phyloP scores from a whole-genome alignment of 2,888 invertebrate species.

The Tipula lateralis region DNA sequence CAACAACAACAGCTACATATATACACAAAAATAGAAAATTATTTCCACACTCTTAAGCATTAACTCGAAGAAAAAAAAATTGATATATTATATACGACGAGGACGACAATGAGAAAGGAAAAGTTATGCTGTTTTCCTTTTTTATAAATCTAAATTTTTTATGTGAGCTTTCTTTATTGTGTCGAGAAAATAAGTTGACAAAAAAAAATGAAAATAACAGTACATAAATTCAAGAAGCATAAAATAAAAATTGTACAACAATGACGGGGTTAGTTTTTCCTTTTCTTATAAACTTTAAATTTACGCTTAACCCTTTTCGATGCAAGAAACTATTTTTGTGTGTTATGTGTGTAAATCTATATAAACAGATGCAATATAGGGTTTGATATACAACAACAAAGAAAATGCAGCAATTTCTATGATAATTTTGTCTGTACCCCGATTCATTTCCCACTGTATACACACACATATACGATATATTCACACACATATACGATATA shows the following conservation, averaged over 20 bases:
- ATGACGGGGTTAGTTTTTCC: not conserved
- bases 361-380: not conserved
- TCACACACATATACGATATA: not conserved
- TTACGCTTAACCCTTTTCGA: not conserved
- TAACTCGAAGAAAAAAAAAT: not conserved
- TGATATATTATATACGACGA: too few species aligned
- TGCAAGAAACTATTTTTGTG: not conserved
- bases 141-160: not conserved
- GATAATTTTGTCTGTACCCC: not conserved
- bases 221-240: conserved; percentile 24
- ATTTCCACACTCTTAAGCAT: conserved; percentile 6
- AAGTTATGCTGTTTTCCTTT: too few species aligned
- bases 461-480: too few species aligned
- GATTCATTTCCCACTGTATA: not conserved
- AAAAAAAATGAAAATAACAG: not conserved
- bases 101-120: not conserved
- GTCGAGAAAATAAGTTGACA: conserved; percentile 24
- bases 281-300: not conserved
- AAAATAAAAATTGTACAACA: not conserved
- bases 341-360: not conserved
- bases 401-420: not conserved
- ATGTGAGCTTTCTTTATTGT: conserved; percentile 14
- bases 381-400: not conserved
- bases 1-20: not conserved
- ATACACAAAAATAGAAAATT: not conserved